Base-by-base conservation (phyloP, 2,888 invertebrate genomes). In the Bruchidius siliquastri region DNA sequence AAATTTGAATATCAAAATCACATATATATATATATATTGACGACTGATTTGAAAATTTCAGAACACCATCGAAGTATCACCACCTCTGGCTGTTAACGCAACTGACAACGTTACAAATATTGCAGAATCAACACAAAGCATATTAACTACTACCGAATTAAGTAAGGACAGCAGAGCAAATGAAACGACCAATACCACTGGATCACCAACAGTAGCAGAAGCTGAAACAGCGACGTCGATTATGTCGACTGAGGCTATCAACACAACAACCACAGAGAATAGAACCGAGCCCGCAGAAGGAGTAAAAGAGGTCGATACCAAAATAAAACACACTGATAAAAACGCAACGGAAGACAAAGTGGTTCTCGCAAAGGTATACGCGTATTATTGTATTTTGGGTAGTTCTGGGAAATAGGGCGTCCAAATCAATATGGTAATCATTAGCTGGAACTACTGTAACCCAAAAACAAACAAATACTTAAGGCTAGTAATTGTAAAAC, bases 91-190 rank as follows among this genome's bases (percentile, higher is more conserved):
- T 49, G 6, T 49, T 3, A 49, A 49, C 49, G 13, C 49, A 49
- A 49, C 49, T 13, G 49, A 49, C 3, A 49, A 18, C 18, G 49
- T 13, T 49, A 49, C 49, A 49, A 49, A 13, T 0, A 32, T 13
- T 22, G 68, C 67, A 75, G 73, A 77, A 69, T 21, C 72, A 72
- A 66, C 72, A 22, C 10, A 49, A 49, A 49, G 13, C 13, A 49
- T 13, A 49, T 13, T 13, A 18, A 18, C 18, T 49, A 13, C 49
- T 8, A 13, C 49, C 3, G 18, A 49, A 49, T 18, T 13, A 49
- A 49, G 6, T 13, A 49, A 49, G 6, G 13, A 13, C 49, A 13
- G 13, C 13, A 13, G 49, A 13, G 13, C 49, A 8, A 49, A 13
- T 49, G 49, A 3, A 49, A 49, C 18, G 49, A 18, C 18, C 8